These are phyloP conservation scores for Petaurus breviceps DNA, from an alignment of 2,113 vertebrate species.

Conservation along the genomic window DNA sequence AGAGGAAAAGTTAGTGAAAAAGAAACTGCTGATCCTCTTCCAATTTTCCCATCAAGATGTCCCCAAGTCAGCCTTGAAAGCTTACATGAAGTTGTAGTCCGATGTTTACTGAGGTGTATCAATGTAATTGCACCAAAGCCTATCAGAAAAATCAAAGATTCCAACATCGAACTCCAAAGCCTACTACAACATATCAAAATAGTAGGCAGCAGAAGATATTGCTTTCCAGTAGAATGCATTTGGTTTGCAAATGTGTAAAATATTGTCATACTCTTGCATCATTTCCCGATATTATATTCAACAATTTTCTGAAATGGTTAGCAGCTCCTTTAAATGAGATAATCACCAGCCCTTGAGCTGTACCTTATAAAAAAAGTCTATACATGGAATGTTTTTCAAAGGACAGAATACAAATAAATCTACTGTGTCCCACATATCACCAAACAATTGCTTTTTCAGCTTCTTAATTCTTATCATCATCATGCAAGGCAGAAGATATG, in stretches of 20 bases:
- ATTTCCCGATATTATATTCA: slow-evolving; percentile 74
- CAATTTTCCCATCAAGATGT: slow-evolving; percentile 22
- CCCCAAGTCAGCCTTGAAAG: slow-evolving; percentile 3
- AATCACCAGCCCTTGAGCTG: slow-evolving; percentile 67
- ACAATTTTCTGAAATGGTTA: slow-evolving; percentile 74
- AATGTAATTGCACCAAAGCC: slow-evolving; percentile 48
- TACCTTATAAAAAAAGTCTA: slow-evolving; percentile 57
- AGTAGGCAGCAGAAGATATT: slow-evolving; percentile 49
- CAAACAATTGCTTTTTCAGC: slow-evolving; percentile 45
- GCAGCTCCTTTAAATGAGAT: slow-evolving; percentile 73
- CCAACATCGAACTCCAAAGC: slow-evolving; percentile 48
- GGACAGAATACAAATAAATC: slow-evolving; percentile 66
- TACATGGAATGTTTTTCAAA: slow-evolving; percentile 61
- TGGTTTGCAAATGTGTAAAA: slow-evolving; percentile 75
- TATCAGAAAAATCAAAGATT: slow-evolving; percentile 58
- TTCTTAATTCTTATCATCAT: slow-evolving; percentile 17
- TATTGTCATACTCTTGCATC: slow-evolving; percentile 73
- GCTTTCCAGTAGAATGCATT: slow-evolving; percentile 66
- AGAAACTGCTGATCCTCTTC: slow-evolving; percentile 40
- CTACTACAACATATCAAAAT: slow-evolving; percentile 62
- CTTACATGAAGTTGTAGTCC: neutral
- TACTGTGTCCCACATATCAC: slow-evolving; percentile 17
- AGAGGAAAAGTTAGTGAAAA: slow-evolving; percentile 22
- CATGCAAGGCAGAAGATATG: slow-evolving; percentile 13
- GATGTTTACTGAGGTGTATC: slow-evolving; percentile 20